Conservation (phyloP, 2,888 invertebrate species). For the Lithophane semibrunnea region DNA sequence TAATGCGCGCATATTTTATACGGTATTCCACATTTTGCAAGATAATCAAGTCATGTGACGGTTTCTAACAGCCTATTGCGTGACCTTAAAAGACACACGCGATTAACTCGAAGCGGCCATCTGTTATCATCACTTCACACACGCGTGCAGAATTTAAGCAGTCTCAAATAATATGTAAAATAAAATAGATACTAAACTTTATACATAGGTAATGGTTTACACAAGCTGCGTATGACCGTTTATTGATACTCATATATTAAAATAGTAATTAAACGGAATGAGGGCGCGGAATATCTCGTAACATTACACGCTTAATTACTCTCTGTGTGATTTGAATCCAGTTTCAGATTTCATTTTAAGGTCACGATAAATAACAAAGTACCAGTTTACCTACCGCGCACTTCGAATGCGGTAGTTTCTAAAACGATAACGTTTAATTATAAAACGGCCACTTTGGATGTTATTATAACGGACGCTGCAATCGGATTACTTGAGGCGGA, state of each 20-base stretch:
- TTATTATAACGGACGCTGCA: constrained; percentile 46
- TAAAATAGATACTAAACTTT: constrained; percentile 14
- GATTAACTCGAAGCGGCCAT: constrained; percentile 66
- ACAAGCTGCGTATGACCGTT: constrained; percentile 55
- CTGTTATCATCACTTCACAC: constrained; percentile 71
- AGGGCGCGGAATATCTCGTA: constrained; percentile 65
- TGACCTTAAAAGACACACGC: constrained; percentile 65
- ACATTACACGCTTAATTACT: constrained; percentile 63
- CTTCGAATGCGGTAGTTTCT: constrained; percentile 54
- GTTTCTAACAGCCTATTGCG: constrained; percentile 49
- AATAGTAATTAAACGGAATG: constrained; percentile 62
- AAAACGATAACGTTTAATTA: constrained; percentile 56
- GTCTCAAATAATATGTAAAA: constrained; percentile 59
- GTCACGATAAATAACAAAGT: constrained; percentile 60
- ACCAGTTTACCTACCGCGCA: constrained; percentile 58
- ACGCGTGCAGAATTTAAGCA: constrained; percentile 60
- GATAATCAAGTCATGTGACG: constrained; percentile 51
- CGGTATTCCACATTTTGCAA: constrained; percentile 26
- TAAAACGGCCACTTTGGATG: constrained; percentile 37
- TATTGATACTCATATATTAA: constrained; percentile 59
- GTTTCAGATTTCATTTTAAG: constrained; percentile 65
- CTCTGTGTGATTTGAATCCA: constrained; percentile 62
- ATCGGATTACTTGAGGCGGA: constrained; percentile 42
- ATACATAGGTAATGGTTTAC: constrained; percentile 47
- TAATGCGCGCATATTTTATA: constrained; percentile 18